These are phyloP conservation scores for Epizoanthus ramosus DNA, from an alignment of 92 coral and sea anemone genomes.

Conservation along the genomic window DNA sequence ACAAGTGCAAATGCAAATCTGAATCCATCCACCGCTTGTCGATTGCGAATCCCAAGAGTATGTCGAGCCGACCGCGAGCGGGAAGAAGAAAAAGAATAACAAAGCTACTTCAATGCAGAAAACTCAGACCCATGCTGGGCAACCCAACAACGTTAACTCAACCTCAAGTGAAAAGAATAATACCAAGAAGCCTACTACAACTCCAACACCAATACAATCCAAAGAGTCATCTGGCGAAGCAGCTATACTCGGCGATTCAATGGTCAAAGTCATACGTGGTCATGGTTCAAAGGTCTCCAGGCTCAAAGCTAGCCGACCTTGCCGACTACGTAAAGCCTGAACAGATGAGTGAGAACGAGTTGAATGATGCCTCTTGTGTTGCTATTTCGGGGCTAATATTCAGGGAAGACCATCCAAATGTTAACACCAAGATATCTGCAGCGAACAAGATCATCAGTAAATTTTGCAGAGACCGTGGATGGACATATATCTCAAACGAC, in stretches of 20 bases:
- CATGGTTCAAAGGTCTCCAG: conserved; percentile 29
- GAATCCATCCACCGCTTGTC: conserved; percentile 13
- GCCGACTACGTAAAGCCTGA: conserved; percentile 35
- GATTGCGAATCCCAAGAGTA: not conserved
- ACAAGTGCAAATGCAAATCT: conserved; percentile 3
- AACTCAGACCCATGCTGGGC: not conserved
- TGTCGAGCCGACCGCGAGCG: not conserved
- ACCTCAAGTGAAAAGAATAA: not conserved
- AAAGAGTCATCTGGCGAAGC: conserved; percentile 11
- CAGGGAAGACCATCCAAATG: conserved; percentile 24
- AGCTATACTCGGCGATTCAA: conserved; percentile 24
- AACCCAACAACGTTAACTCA: not conserved
- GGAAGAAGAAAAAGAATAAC: conserved; percentile 6
- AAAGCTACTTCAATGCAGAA: conserved; percentile 7
- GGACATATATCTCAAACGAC: too few relatives aligned
- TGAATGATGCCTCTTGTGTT: conserved; percentile 12
- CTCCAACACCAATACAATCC: conserved; percentile 10
- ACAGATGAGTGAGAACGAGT: not conserved
- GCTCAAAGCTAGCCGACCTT: conserved; percentile 30
- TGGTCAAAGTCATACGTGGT: conserved; percentile 24
- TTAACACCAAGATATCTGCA: conserved; percentile 23
- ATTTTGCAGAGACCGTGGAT: not conserved
- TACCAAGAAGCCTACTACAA: not conserved
- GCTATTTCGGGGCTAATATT: conserved; percentile 23
- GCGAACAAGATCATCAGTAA: conserved; percentile 34